Percentiles rank a stretch among this genome's conserved stretches.
Conservation (phyloP, 2,888 invertebrate species). For the Lasioglossum oenotherae region DNA sequence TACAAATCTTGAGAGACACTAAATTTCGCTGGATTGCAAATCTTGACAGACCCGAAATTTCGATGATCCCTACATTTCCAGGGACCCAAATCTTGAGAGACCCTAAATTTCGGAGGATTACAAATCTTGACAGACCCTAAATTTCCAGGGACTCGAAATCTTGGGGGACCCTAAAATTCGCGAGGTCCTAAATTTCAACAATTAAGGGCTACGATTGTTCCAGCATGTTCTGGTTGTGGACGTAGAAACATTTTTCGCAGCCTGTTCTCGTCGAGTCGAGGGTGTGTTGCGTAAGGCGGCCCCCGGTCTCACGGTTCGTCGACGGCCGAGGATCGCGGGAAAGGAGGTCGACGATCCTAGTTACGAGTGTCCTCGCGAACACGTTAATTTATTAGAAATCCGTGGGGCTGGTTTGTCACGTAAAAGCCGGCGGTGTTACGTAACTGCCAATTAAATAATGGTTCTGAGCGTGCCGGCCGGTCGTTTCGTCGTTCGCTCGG, state of each 20-base stretch:
- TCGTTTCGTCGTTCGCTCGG: constrained; percentile 48
- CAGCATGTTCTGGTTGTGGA: not conserved
- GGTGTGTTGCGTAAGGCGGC: not conserved
- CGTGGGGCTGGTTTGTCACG: constrained; percentile 43
- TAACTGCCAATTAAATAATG: constrained; percentile 71
- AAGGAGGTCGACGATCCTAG: constrained; percentile 55
- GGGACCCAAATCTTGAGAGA: not conserved
- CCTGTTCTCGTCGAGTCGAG: not conserved
- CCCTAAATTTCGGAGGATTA: not conserved
- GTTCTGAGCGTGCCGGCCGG: constrained; percentile 55
- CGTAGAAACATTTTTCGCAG: not conserved
- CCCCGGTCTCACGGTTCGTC: not conserved
- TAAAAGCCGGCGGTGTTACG: constrained; percentile 59
- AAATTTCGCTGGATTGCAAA: not conserved
- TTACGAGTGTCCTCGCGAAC: constrained; percentile 42
- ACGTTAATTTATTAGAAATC: constrained; percentile 65
- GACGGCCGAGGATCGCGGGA: constrained; percentile 4
- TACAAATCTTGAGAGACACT: too few relatives aligned
- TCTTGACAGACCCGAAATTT: not conserved
- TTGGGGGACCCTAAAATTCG: not conserved
- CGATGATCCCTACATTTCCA: not conserved
- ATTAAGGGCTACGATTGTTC: not conserved
- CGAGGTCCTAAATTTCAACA: not conserved
- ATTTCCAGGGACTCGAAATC: not conserved
- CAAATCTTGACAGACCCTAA: not conserved